Evolutionary conservation across 2,113 vertebrate genomes (phyloP).

Genomic region (Lota lota): DNA sequence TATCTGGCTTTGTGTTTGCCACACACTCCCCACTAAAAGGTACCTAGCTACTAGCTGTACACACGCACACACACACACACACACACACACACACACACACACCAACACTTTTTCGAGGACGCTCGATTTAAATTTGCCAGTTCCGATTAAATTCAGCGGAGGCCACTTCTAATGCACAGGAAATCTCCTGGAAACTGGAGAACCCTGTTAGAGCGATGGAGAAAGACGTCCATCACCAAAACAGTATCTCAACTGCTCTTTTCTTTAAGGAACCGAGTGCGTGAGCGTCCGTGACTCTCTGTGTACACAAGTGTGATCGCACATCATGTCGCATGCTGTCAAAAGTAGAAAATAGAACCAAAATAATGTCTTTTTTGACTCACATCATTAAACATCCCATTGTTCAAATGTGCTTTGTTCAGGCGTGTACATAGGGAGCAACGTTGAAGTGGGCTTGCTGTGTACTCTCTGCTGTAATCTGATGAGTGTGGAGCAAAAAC

Average conservation of each 20-base stretch:
- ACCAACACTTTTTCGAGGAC: constrained; percentile 60
- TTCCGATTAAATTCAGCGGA: constrained; percentile 70
- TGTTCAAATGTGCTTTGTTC: not conserved
- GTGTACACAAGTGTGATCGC: constrained; percentile 4
- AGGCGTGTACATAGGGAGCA: no score
- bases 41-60: constrained; percentile 49
- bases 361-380: not conserved
- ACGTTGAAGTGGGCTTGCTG: no score
- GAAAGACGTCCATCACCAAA: constrained; percentile 64
- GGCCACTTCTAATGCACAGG: constrained; percentile 55
- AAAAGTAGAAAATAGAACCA: no score
- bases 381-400: not conserved
- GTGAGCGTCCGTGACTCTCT: not conserved
- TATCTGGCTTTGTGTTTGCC: constrained; percentile 56
- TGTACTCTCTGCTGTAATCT: no score
- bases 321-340: no score
- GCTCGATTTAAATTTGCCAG: constrained; percentile 67
- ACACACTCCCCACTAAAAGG: constrained; percentile 47
- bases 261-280: constrained; percentile 28
- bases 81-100: constrained; percentile 23
- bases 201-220: constrained; percentile 61
- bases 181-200: constrained; percentile 47
- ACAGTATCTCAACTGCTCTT: constrained; percentile 32
- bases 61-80: constrained; percentile 22
- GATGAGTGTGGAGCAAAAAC: no score